phyloP scores from a whole-genome alignment of 2,113 vertebrate species.

The Epinephelus moara region DNA sequence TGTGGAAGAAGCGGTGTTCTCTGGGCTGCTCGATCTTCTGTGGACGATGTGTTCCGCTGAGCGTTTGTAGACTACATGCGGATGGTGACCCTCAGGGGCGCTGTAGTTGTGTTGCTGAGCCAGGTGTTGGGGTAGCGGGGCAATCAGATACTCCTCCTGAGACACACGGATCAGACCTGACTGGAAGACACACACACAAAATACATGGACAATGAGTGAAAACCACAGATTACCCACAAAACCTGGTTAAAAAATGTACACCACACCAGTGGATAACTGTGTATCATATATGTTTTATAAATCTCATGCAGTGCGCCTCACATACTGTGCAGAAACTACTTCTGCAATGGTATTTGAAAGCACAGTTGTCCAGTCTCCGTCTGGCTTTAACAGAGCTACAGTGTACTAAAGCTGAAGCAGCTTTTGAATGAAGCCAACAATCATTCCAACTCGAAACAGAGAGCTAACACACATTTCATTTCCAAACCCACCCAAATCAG shows the following conservation, averaged over 20 bases:
- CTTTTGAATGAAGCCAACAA: conserved; percentile 8
- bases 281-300: not conserved
- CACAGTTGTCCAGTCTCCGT: not conserved
- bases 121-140: conserved; percentile 91
- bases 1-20: conserved; percentile 29
- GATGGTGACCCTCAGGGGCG: conserved; percentile 89
- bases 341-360: not conserved
- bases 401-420: conserved; percentile 17
- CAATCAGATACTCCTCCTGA: conserved; percentile 93
- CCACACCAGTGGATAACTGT: not conserved
- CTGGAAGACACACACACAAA: conserved; percentile 82
- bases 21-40: conserved; percentile 33
- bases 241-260: not conserved
- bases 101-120: conserved; percentile 91
- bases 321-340: not conserved
- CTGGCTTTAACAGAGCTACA: not conserved
- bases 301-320: not conserved
- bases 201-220: conserved; percentile 1
- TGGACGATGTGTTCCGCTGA: conserved; percentile 89
- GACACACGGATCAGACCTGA: conserved; percentile 93
- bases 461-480: conserved; percentile 23
- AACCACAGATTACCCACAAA: conserved; percentile 59
- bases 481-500: conserved; percentile 24
- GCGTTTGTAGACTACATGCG: conserved; percentile 94
- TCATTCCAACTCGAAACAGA: not conserved